Evolutionary conservation across 2,888 invertebrate species (phyloP).

Genomic region (Adela reaumurella): DNA sequence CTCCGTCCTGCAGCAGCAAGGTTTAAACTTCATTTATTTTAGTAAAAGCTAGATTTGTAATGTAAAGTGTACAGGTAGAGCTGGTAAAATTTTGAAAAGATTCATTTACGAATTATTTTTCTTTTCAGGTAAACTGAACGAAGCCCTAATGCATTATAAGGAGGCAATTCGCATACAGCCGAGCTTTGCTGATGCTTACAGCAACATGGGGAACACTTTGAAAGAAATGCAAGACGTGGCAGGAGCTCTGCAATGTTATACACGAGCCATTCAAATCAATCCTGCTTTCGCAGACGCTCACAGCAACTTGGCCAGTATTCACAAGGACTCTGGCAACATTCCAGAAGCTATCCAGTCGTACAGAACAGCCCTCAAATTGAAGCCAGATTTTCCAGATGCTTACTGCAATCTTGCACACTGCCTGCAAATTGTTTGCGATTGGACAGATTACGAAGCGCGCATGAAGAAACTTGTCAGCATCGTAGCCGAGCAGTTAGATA

Average conservation of each 20-base stretch:
- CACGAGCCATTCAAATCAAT: slow-evolving; percentile 97
- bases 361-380: slow-evolving; percentile 92
- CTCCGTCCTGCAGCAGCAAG: slow-evolving; percentile 97
- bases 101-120: no score
- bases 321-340: slow-evolving; percentile 98
- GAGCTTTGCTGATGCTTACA: slow-evolving; percentile 98
- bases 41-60: no score
- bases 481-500: slow-evolving; percentile 95
- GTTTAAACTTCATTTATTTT: no score
- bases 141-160: slow-evolving; percentile 97
- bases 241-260: slow-evolving; percentile 96
- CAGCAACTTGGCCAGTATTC: slow-evolving; percentile 97
- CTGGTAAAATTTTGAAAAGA: no score
- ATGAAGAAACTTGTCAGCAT: slow-evolving; percentile 97
- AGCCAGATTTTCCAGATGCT: slow-evolving; percentile 98
- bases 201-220: slow-evolving; percentile 99
- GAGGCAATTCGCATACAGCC: slow-evolving; percentile 99
- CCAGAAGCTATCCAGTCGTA: slow-evolving; percentile 98
- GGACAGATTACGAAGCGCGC: slow-evolving; percentile 95
- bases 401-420: slow-evolving; percentile 99
- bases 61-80: no score
- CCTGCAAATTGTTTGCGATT: slow-evolving; percentile 98
- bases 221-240: slow-evolving; percentile 99
- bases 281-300: slow-evolving; percentile 99
- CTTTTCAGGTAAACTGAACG: slow-evolving; percentile 91